Base-by-base conservation (phyloP, 1,140 invertebrate species). In the Streblospio benedicti region DNA sequence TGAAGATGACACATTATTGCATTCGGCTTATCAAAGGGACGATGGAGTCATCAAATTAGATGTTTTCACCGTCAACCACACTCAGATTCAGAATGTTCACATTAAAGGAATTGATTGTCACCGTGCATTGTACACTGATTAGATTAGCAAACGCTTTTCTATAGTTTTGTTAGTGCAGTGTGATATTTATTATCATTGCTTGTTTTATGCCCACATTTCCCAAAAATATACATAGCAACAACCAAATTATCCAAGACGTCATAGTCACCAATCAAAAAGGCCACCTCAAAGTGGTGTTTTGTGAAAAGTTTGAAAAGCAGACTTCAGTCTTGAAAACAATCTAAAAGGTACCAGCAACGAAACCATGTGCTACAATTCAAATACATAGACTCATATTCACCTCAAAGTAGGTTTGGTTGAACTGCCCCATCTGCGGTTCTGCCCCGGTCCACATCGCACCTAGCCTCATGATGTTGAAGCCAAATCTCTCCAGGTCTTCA, bases 371-470 rank as follows among this genome's bases (percentile, higher is more conserved):
- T 41, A n/a, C n/a, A 41, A 41, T 41, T 41, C 12, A 41, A 41
- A 41, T 18, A 47, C 44, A n/a, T 61, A 18, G 12, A 68, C 60
- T 33, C 68, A 65, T 16, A 23, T 52, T 20, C 35, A 63, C 58
- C 2, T 59, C 49, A n/a, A 68, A 20, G 47, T 68, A 68, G 6
- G 66, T 68, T 14, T 23, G 23, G 50, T 68, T 68, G 18, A 50
- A 53, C 23, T 32, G 9, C n/a, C 43, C 50, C 38, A 51, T 28
- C 20, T 27, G 5, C 20, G 62, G 59, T 51, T 66, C 57, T 0
- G 65, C 33, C 4, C 66, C 67, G 4, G 60, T 44, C 67, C 67
- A 68, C 63, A 68, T 68, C 23, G 56, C 54, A 0, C 67, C 67
- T 12, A 68, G 44, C 23, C 67, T 27, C 12, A 68, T 57, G 12